phyloP scores from a whole-genome alignment of 2,113 vertebrate species.

The Plecturocebus donacophilus region DNA sequence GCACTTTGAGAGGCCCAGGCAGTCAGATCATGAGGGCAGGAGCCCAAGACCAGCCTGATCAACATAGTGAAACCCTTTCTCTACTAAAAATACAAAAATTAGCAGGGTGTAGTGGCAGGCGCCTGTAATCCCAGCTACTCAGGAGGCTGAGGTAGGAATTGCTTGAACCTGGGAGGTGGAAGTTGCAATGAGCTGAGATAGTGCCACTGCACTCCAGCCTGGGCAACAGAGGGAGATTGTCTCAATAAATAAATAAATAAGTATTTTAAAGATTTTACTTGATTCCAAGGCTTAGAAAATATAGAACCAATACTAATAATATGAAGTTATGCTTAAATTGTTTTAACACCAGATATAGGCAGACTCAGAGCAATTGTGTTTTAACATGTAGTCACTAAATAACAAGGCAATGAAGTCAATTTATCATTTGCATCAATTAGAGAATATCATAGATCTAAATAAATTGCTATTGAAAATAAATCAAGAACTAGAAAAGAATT shows the following conservation, averaged over 20 bases:
- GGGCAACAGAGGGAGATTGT: too few relatives aligned
- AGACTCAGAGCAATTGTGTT: not conserved
- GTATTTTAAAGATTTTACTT: not conserved
- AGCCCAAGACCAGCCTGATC: too few relatives aligned
- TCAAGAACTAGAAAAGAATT: not conserved
- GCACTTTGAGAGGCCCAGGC: too few relatives aligned
- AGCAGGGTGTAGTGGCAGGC: too few relatives aligned
- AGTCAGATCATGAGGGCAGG: too few relatives aligned
- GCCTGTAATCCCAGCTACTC: too few relatives aligned
- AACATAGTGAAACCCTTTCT: too few relatives aligned
- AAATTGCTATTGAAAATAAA: not conserved
- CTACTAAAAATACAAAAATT: too few relatives aligned
- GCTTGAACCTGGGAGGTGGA: too few relatives aligned
- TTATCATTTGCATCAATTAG: not conserved
- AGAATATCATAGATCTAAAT: constrained; percentile 23
- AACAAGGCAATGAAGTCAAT: not conserved
- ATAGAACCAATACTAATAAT: not conserved
- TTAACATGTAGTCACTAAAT: not conserved
- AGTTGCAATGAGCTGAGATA: too few relatives aligned
- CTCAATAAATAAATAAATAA: not conserved
- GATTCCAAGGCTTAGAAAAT: not conserved
- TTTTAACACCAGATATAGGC: not conserved
- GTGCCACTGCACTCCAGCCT: too few relatives aligned
- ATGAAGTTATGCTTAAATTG: constrained; percentile 40
- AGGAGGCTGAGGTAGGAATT: too few relatives aligned